phyloP scores from a whole-genome alignment of 1,140 invertebrate genomes.

The Penaeus vannamei region DNA sequence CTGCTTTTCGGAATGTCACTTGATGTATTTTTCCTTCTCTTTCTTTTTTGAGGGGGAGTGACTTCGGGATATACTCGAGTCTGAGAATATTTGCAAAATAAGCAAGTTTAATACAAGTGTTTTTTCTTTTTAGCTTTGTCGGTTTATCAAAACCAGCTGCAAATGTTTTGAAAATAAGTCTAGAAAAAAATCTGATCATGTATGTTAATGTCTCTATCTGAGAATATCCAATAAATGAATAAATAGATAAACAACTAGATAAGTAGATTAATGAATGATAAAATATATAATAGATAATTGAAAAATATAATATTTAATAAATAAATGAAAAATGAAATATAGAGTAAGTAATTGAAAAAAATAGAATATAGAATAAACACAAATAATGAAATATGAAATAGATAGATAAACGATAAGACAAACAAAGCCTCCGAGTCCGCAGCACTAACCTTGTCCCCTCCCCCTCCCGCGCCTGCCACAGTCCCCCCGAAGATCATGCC shows the following conservation, averaged over 20 bases:
- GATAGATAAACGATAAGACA: not conserved
- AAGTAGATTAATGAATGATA: not conserved
- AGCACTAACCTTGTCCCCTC: not conserved
- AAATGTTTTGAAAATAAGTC: not conserved
- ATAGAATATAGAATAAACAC: not conserved
- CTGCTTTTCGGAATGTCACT: no score
- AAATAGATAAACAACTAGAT: not conserved
- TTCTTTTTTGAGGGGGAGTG: no score
- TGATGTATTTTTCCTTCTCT: no score
- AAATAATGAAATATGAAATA: not conserved
- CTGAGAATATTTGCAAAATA: no score
- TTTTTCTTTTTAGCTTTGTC: no score
- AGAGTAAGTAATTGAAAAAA: not conserved
- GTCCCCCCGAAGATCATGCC: slow-evolving; percentile 78
- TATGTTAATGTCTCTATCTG: not conserved
- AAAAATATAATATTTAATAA: not conserved
- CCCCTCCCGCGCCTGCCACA: slow-evolving; percentile 68
- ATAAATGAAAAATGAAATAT: not conserved
- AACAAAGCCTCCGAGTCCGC: not conserved
- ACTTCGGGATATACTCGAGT: no score
- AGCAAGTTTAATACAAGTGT: no score
- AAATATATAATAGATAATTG: not conserved
- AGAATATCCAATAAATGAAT: not conserved
- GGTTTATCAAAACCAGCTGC: not conserved
- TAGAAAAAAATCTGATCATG: not conserved